These are phyloP conservation scores for Micronycteris hirsuta DNA, from an alignment of 2,113 vertebrate species.

Conservation along the genomic window DNA sequence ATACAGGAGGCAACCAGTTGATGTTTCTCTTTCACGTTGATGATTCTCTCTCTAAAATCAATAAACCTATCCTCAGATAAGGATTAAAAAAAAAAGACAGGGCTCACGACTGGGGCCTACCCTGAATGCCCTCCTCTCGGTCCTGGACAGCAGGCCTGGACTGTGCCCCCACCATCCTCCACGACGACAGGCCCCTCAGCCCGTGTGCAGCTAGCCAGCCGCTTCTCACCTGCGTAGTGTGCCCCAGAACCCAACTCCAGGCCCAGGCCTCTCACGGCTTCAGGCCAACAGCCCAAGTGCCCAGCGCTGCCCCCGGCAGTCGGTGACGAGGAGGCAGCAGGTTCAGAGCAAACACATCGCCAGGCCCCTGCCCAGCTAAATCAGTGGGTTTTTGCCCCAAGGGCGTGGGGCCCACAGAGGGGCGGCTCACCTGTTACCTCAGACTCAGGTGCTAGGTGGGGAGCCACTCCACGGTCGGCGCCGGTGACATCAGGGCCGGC, in stretches of 20 bases:
- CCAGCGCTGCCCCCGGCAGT: background rate
- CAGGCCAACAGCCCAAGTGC: accelerated
- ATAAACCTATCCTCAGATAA: no score
- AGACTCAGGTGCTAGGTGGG: background rate
- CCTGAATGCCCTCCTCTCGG: background rate
- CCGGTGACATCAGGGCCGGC: background rate
- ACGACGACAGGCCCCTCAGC: no score
- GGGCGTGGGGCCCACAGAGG: background rate
- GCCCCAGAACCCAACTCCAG: background rate
- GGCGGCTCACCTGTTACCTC: background rate
- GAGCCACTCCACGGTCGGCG: background rate
- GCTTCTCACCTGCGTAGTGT: accelerated
- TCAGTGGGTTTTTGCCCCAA: background rate
- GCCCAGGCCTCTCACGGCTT: background rate
- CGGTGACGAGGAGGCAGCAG: no score
- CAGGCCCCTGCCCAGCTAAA: background rate
- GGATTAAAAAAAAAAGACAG: background rate
- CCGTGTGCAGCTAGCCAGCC: background rate
- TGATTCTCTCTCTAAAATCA: no score
- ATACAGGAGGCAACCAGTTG: no score
- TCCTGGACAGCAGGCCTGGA: background rate
- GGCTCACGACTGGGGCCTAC: no score
- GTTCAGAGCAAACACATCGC: background rate
- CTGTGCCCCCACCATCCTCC: no score
- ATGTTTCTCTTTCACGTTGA: no score